Evolutionary conservation across 1,140 invertebrate species (phyloP).

Genomic region (Penaeus vannamei): DNA sequence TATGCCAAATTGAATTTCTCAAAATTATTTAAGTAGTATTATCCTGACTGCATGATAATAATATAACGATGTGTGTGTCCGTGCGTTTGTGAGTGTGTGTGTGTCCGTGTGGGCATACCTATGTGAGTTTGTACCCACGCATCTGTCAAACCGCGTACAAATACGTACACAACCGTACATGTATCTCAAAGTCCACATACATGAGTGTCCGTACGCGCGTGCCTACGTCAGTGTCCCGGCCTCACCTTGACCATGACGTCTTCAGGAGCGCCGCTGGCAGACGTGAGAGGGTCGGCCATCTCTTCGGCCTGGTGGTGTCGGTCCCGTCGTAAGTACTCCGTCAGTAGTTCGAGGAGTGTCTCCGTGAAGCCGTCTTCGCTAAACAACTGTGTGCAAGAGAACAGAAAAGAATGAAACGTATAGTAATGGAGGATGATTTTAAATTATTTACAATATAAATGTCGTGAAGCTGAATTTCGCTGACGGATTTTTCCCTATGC

Average conservation of each 20-base stretch:
- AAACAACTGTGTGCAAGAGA: conserved; percentile 74
- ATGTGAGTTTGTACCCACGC: not conserved
- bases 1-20: no score
- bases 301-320: conserved; percentile 68
- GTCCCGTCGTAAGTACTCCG: conserved; percentile 75
- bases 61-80: no score
- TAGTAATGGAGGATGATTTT: not conserved
- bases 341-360: conserved; percentile 76
- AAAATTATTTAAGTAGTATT: no score
- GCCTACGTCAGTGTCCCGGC: not conserved
- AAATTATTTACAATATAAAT: not conserved
- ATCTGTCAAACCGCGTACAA: not conserved
- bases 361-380: conserved; percentile 75
- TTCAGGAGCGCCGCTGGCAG: conserved; percentile 72
- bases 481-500: no score
- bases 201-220: not conserved
- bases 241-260: conserved; percentile 80
- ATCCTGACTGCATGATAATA: no score
- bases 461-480: no score
- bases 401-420: not conserved
- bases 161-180: not conserved
- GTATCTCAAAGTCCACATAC: not conserved
- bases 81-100: not conserved
- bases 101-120: not conserved
- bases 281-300: conserved; percentile 62